A percentile compares a stretch with the other conserved stretches of the same genome.
phyloP scores from a whole-genome alignment of 2,113 vertebrate species.

The Aphelocoma coerulescens region DNA sequence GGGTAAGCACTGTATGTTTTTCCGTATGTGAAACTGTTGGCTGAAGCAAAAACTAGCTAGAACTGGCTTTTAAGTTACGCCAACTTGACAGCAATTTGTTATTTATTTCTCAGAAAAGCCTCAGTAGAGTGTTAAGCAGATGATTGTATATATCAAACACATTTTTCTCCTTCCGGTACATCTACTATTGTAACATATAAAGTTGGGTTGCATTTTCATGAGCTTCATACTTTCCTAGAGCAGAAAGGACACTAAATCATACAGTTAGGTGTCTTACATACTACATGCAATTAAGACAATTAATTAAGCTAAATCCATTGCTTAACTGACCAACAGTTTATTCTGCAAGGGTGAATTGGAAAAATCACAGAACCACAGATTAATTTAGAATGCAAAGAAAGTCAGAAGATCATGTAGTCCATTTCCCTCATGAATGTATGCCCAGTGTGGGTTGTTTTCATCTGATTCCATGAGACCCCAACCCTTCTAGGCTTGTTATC shows the following conservation, averaged over 20 bases:
- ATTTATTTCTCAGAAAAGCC: background rate
- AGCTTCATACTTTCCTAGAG: background rate
- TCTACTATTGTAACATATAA: background rate
- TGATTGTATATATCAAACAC: background rate
- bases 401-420: background rate
- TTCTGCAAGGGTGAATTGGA: background rate
- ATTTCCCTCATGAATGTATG: background rate
- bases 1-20: background rate
- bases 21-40: background rate
- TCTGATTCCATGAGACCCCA: background rate
- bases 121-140: background rate
- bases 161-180: background rate
- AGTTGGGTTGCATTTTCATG: background rate
- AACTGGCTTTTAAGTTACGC: background rate
- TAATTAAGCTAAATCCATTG: background rate
- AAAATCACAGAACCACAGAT: background rate
- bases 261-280: background rate
- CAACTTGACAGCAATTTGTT: background rate
- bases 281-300: background rate
- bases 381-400: background rate
- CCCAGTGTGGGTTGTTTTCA: background rate
- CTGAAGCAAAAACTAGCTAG: background rate
- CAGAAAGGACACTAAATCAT: background rate
- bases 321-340: background rate
- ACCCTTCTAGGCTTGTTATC: background rate